These are phyloP conservation scores for Rhincodon typus DNA, from an alignment of 2,797 vertebrate species.

Conservation along the genomic window DNA sequence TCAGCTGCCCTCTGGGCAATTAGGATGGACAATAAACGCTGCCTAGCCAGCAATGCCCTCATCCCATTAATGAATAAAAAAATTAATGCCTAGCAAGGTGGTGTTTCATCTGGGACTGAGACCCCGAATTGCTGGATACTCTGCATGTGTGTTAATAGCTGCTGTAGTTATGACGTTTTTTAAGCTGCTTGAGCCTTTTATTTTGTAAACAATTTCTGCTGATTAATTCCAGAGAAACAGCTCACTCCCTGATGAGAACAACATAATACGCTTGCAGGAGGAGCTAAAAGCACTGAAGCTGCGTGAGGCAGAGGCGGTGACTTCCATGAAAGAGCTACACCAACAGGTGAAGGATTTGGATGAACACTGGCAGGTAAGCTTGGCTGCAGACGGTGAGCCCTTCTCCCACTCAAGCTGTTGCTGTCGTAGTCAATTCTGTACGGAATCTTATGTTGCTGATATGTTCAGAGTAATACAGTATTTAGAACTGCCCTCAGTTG, in stretches of 20 bases:
- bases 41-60: too few relatives aligned
- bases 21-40: too few relatives aligned
- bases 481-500: background rate
- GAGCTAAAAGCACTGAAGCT: conserved; percentile 84
- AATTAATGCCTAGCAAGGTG: too few relatives aligned
- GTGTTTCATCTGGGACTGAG: too few relatives aligned
- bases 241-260: conserved; percentile 81
- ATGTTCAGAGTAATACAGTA: background rate
- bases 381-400: too few relatives aligned
- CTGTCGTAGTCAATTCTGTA: background rate
- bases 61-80: too few relatives aligned
- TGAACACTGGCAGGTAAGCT: conserved; percentile 81
- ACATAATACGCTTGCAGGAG: conserved; percentile 76
- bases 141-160: background rate
- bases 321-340: conserved; percentile 76
- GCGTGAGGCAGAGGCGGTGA: conserved; percentile 75
- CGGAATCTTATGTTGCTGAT: background rate
- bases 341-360: conserved; percentile 79
- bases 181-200: background rate
- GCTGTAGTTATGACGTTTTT: background rate
- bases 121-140: background rate
- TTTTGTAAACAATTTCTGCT: background rate
- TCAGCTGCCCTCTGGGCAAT: too few relatives aligned
- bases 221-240: conserved; percentile 64
- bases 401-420: background rate